phyloP scores from a whole-genome alignment of 2,113 vertebrate genomes.

The Oreochromis tanganicae region DNA sequence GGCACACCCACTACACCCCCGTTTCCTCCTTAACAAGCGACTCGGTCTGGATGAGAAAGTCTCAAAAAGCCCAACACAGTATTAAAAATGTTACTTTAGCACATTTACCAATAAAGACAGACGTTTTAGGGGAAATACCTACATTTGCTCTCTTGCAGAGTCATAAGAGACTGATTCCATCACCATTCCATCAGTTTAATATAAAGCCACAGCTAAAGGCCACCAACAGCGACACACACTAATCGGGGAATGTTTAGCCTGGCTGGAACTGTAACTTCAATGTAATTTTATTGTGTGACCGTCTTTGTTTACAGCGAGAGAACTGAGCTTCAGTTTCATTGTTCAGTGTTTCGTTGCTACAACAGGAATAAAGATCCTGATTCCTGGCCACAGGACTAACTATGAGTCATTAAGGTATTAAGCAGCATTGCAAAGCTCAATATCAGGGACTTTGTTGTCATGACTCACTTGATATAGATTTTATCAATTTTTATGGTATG shows the following conservation, averaged over 20 bases:
- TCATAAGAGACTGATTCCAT: background rate
- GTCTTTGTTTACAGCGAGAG: background rate
- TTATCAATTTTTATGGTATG: background rate
- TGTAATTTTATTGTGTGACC: background rate
- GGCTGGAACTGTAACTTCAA: background rate
- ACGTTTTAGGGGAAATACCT: background rate
- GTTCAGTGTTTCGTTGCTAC: background rate
- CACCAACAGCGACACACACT: background rate
- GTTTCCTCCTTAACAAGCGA: background rate
- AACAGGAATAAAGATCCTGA: background rate
- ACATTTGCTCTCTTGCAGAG: background rate
- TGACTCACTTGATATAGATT: background rate
- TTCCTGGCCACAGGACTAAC: background rate
- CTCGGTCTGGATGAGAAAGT: background rate
- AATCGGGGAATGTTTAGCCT: background rate
- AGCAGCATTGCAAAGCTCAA: background rate
- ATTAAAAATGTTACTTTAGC: background rate
- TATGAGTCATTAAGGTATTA: background rate
- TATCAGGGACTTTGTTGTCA: background rate
- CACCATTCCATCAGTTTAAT: background rate
- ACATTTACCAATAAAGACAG: background rate
- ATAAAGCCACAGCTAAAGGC: background rate
- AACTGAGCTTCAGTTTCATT: background rate
- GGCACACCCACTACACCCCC: conserved; percentile 48
- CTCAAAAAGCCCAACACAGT: background rate